Evolutionary conservation across 2,888 invertebrate species (phyloP).

Genomic region (Apoda limacodes): DNA sequence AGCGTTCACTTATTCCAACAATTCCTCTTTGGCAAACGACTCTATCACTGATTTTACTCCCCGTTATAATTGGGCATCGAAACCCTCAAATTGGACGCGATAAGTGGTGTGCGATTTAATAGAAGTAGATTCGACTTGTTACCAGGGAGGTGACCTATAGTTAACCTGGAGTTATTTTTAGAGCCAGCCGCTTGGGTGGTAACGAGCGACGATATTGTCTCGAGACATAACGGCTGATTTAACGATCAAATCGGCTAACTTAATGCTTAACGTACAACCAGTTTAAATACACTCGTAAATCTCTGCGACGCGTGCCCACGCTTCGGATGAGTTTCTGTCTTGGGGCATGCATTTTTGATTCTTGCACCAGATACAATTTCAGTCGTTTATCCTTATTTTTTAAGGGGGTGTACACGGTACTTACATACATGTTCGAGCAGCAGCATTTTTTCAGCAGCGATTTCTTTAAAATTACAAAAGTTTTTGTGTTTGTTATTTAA

Average conservation of each 20-base stretch:
- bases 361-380: too few species aligned
- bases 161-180: slow-evolving; percentile 49
- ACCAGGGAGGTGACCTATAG: slow-evolving; percentile 37
- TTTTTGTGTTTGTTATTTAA: too few species aligned
- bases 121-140: slow-evolving; percentile 22
- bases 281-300: slow-evolving; percentile 67
- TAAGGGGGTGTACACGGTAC: too few species aligned
- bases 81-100: slow-evolving; percentile 13
- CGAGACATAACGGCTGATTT: slow-evolving; percentile 53
- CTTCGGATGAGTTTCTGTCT: slow-evolving; percentile 39
- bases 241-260: slow-evolving; percentile 61
- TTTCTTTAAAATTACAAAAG: too few species aligned
- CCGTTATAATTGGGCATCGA: slow-evolving; percentile 6
- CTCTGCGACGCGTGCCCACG: slow-evolving; percentile 54
- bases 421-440: too few species aligned
- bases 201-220: slow-evolving; percentile 56
- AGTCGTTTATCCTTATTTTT: too few species aligned
- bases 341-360: slow-evolving; percentile 7
- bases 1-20: slow-evolving; percentile 24
- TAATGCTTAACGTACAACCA: slow-evolving; percentile 62
- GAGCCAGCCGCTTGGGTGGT: slow-evolving; percentile 43
- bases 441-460: too few species aligned
- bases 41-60: slow-evolving; percentile 14
- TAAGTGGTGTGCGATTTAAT: slow-evolving; percentile 19
- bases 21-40: slow-evolving; percentile 23